Conservation (phyloP, 2,113 vertebrate species). For the Petromus typicus region DNA sequence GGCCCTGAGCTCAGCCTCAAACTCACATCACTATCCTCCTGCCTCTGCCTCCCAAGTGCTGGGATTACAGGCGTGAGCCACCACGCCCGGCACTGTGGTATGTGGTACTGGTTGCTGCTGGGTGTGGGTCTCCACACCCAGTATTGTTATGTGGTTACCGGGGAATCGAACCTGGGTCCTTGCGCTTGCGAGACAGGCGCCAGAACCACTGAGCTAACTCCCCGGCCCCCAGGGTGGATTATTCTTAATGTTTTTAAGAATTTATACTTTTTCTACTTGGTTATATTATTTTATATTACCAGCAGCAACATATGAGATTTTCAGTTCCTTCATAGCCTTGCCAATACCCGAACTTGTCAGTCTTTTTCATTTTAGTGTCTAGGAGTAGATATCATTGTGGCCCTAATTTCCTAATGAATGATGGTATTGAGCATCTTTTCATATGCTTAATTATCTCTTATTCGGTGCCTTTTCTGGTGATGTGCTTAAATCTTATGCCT, state of each 20-base stretch:
- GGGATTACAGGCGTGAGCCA: too few species aligned
- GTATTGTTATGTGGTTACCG: too few species aligned
- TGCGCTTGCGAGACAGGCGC: too few species aligned
- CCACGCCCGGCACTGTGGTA: too few species aligned
- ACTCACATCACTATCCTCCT: too few species aligned
- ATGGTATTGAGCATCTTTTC: conserved; percentile 11
- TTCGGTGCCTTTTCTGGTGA: neutral
- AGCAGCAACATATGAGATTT: neutral
- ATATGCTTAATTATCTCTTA: neutral
- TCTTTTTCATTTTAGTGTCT: neutral
- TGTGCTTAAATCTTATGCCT: neutral
- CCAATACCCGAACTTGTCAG: neutral
- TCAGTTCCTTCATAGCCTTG: neutral
- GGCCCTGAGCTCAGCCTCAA: too few species aligned
- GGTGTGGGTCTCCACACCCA: too few species aligned
- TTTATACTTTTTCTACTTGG: neutral
- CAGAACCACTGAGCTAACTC: too few species aligned
- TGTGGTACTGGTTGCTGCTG: too few species aligned
- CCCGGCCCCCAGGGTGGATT: too few species aligned
- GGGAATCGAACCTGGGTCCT: too few species aligned
- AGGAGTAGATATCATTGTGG: neutral
- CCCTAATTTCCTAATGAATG: conserved; percentile 30
- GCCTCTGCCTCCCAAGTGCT: too few species aligned
- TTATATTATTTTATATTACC: neutral
- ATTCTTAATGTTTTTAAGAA: conserved; percentile 31